Evolutionary conservation across 2,888 invertebrate species (phyloP), one percentile per base, ranked within the genome.

Genomic region (Cosmorhoe ocellata): DNA sequence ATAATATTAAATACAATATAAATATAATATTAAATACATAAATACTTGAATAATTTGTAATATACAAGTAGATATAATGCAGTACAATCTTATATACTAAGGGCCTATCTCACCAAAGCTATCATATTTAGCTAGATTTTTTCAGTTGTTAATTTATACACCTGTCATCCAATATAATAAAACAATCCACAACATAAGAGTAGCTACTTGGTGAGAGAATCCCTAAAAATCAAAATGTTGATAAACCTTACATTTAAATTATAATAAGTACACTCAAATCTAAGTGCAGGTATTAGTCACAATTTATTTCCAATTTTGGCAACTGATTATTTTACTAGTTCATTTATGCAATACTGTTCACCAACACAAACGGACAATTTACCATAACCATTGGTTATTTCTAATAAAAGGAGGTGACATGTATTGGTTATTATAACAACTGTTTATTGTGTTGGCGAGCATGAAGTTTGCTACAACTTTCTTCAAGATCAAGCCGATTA

Each of bases 11-110:
- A n/a, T n/a, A n/a, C n/a, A n/a, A n/a, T n/a, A n/a, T n/a, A n/a
- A n/a, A n/a, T 7, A 24, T 6, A 24, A 24, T 18, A 40, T 40
- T 37, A 33, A 52, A 37, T 55, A 57, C 27, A 53, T 45, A 38
- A 39, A 51, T 54, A 50, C 33, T n/a, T 34, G 36, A 47, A 49
- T 55, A 39, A 51, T 38, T 48, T 58, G 48, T 46, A 56, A 58
- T 63, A 57, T 49, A 63, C 63, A 63, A 61, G 47, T 64, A 64
- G 33, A 33, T 24, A 57, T 58, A 62, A 62, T 57, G 58, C 63
- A 61, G 31, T 34, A 63, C 59, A 56, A 65, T 59, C 69, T 69
- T 71, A 71, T 46, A 51, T 46, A 60, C 66, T 69, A 67, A 4
- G 14, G 18, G 33, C 40, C 13, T 32, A 37, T 51, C 6, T n/a